A percentile compares a stretch with the other conserved stretches of the same genome.
Conservation (phyloP, 2,888 invertebrate genomes). For the Heterodera filipjevi region DNA sequence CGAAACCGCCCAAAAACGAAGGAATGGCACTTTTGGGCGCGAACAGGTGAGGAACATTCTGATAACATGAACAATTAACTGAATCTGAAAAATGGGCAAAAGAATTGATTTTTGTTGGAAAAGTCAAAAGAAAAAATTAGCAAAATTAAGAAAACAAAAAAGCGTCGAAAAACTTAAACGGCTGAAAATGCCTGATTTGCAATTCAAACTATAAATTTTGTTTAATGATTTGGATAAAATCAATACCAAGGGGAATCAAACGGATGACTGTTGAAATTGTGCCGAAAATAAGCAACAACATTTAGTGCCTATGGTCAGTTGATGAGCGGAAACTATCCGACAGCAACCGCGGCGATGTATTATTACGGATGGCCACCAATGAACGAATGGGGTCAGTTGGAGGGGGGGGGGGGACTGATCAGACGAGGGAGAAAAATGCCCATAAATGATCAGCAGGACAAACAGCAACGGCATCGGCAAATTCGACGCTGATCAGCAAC, state of each 20-base stretch:
- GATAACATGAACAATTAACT: too few species aligned
- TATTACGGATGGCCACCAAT: background rate
- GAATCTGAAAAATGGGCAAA: too few species aligned
- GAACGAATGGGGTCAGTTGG: slow-evolving; percentile 2
- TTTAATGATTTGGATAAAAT: background rate
- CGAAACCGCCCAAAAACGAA: background rate
- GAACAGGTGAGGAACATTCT: background rate
- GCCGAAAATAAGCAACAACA: background rate
- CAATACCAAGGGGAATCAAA: too few species aligned
- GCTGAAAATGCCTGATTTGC: too few species aligned
- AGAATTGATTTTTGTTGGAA: too few species aligned
- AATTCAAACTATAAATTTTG: too few species aligned
- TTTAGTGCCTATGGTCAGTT: background rate
- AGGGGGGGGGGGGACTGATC: background rate
- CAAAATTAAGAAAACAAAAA: too few species aligned
- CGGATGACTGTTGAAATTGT: too few species aligned
- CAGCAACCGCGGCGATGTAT: background rate
- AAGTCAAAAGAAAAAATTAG: too few species aligned
- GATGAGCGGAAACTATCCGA: background rate
- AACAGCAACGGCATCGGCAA: background rate
- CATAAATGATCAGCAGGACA: background rate
- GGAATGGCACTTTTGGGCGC: background rate
- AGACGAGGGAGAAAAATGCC: background rate
- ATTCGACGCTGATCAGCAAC: background rate
- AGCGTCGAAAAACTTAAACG: too few species aligned